Percentiles rank a stretch among this genome's conserved stretches.
phyloP scores from a whole-genome alignment of 1,140 invertebrate genomes.

The Procambarus clarkii region DNA sequence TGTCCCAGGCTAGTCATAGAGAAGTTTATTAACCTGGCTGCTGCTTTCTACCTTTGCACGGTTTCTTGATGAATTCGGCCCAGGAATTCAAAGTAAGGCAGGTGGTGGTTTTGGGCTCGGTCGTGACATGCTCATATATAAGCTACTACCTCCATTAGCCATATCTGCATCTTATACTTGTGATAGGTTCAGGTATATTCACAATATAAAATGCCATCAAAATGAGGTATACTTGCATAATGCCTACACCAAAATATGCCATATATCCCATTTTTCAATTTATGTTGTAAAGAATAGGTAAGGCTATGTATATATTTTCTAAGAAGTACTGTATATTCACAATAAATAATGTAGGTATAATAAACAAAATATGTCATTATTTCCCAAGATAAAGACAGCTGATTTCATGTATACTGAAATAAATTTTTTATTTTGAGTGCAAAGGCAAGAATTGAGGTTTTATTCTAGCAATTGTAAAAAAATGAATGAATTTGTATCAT shows the following conservation, averaged over 20 bases:
- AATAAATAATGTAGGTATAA: not conserved
- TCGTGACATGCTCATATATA: not conserved
- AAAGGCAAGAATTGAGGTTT: not conserved
- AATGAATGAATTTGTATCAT: too few species aligned
- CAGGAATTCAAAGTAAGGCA: slow-evolving; percentile 26
- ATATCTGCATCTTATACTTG: not conserved
- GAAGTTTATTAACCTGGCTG: not conserved
- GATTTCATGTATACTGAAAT: not conserved
- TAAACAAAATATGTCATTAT: not conserved
- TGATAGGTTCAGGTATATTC: not conserved
- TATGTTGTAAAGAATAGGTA: not conserved
- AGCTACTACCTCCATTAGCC: not conserved
- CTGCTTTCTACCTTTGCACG: not conserved
- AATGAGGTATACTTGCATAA: not conserved
- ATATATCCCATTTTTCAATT: not conserved
- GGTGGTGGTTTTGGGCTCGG: slow-evolving; percentile 37
- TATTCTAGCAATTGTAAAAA: too few species aligned
- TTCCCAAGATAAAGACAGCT: not conserved
- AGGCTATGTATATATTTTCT: not conserved
- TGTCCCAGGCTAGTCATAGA: slow-evolving; percentile 4
- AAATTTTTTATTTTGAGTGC: not conserved
- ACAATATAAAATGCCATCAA: not conserved
- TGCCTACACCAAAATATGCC: not conserved
- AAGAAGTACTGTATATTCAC: not conserved
- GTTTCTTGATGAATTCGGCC: slow-evolving; percentile 29